Evolutionary conservation across 1,140 invertebrate species (phyloP).

Genomic region (Magallana gigas): DNA sequence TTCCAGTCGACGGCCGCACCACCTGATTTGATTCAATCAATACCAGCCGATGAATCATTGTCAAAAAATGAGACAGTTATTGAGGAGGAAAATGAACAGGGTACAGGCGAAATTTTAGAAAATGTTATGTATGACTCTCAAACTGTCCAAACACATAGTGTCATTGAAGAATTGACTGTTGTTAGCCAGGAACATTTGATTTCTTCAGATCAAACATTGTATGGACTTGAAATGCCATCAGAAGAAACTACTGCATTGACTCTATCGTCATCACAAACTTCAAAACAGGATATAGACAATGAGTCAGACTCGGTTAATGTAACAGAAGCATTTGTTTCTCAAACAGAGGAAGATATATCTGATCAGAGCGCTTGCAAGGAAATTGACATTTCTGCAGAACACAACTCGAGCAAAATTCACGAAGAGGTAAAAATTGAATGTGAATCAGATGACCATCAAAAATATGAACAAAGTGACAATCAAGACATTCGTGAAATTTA

Average conservation of each 20-base stretch:
- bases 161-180: slow-evolving; percentile 67
- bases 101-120: not conserved
- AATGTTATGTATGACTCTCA: slow-evolving; percentile 47
- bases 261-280: slow-evolving; percentile 60
- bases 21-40: slow-evolving; percentile 52
- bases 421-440: slow-evolving; percentile 8
- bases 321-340: slow-evolving; percentile 48
- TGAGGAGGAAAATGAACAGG: slow-evolving; percentile 33
- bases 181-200: slow-evolving; percentile 62
- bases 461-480: slow-evolving; percentile 72
- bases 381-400: not conserved
- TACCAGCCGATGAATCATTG: slow-evolving; percentile 53
- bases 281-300: slow-evolving; percentile 48
- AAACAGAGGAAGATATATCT: slow-evolving; percentile 60
- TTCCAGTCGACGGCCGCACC: not conserved
- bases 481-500: slow-evolving; percentile 77
- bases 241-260: slow-evolving; percentile 67
- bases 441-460: slow-evolving; percentile 57
- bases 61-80: slow-evolving; percentile 12
- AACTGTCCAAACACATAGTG: slow-evolving; percentile 61
- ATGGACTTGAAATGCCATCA: slow-evolving; percentile 76
- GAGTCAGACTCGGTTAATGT: slow-evolving; percentile 63
- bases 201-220: slow-evolving; percentile 73
- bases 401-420: not conserved
- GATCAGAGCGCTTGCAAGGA: slow-evolving; percentile 50